Conservation (phyloP, 2,797 vertebrate species). For the Sebastes hubbsi region DNA sequence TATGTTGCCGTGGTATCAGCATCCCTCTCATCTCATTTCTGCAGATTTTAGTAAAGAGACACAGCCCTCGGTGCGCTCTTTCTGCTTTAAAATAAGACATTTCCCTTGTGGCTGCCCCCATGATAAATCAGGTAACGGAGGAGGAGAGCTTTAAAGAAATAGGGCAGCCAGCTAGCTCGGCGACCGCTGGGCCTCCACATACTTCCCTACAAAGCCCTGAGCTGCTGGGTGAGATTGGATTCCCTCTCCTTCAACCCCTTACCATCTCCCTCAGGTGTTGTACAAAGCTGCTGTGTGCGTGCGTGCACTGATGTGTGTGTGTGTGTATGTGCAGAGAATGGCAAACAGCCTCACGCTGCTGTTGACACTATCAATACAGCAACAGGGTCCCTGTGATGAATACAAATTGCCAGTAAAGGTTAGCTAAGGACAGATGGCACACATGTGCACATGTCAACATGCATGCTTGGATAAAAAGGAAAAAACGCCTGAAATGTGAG, state of each 20-base stretch:
- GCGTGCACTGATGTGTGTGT: background rate
- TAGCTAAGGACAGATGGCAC: constrained; percentile 51
- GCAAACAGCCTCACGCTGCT: constrained; percentile 41
- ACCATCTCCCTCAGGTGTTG: constrained; percentile 32
- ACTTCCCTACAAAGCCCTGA: constrained; percentile 46
- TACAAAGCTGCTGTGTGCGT: background rate
- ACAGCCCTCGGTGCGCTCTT: constrained; percentile 7
- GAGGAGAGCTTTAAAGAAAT: constrained; percentile 52
- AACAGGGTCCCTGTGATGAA: constrained; percentile 56
- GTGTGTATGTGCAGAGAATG: constrained; percentile 17
- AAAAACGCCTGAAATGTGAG: background rate
- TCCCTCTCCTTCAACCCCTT: constrained; percentile 42
- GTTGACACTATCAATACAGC: constrained; percentile 71
- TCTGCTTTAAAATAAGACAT: constrained; percentile 59
- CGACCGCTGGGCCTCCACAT: constrained; percentile 22
- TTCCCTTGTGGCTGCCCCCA: constrained; percentile 53
- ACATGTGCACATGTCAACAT: background rate
- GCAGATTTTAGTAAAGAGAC: constrained; percentile 20
- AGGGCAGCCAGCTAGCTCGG: constrained; percentile 47
- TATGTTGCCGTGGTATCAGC: background rate
- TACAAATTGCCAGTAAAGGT: constrained; percentile 66
- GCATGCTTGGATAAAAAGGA: background rate
- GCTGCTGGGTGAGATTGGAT: constrained; percentile 63
- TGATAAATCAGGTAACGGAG: constrained; percentile 63
- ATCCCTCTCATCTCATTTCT: constrained; percentile 19